Base-by-base conservation (phyloP, 2,888 invertebrate species). In the Macaria notata region DNA sequence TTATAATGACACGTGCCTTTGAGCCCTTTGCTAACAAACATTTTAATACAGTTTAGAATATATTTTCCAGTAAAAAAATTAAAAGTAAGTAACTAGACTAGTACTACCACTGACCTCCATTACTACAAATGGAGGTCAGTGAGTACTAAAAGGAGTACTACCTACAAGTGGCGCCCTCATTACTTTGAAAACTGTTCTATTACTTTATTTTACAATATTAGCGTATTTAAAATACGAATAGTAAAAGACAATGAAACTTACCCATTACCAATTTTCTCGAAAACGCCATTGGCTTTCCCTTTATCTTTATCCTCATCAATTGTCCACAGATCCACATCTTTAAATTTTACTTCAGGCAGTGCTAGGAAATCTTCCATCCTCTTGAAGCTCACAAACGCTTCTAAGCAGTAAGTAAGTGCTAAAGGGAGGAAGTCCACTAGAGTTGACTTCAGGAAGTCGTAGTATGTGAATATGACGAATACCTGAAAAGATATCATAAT, bases 381-480 rank as follows among this genome's bases (percentile, higher is more conserved):
- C 47, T 92, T 92, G 30, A 95, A 92, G 30, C 96, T 95, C 0
- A 97, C 95, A 46, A 94, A 90, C 0, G 94, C 95, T 75, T 97
- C 97, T 0, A 96, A 93, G 0, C 95, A 93, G 71, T 95, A 95
- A 1, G 95, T 94, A 41, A 97, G 94, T 0, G 96, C 95, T 69
- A 94, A 90, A 0, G 97, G 97, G 70, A 97, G 94, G 77, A 95
- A 96, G 41, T 96, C 94, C 0, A 96, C 96, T 84, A 97, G 93
- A 0, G 95, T 94, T 52, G 95, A 94, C 46, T 96, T 94, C 3
- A 97, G 82, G 58, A 96, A 95, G 69, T 96, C 96, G 75, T 96
- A 97, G 68, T 96, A 95, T 0, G 97, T 94, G 31, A 96, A 95
- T 38, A 96, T 93, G 5, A 96, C 95, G 77, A 96, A 97, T 0